phyloP scores from a whole-genome alignment of 1,140 invertebrate species.

The Ostrea denselamellosa region DNA sequence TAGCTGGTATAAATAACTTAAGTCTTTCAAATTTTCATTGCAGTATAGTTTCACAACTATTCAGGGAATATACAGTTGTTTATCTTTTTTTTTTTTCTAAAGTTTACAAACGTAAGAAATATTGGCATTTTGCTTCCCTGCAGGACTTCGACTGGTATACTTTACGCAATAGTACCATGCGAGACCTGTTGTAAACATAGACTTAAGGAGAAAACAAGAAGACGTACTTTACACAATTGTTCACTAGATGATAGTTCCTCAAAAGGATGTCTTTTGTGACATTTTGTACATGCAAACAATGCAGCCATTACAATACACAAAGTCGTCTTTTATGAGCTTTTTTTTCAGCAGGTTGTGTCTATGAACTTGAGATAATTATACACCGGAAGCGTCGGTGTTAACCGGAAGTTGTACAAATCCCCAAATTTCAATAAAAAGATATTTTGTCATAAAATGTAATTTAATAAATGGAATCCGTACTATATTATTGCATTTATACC shows the following conservation, averaged over 20 bases:
- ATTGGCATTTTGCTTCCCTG: too few relatives aligned
- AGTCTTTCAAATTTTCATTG: too few relatives aligned
- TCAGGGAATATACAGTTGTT: too few relatives aligned
- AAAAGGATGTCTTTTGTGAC: constrained; percentile 95
- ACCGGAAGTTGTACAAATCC: constrained; percentile 47
- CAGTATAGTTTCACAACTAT: too few relatives aligned
- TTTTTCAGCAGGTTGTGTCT: constrained; percentile 40
- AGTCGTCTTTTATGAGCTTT: neutral
- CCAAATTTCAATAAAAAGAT: neutral
- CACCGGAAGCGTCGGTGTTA: constrained; percentile 43
- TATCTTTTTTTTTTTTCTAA: too few relatives aligned
- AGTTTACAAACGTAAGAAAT: too few relatives aligned
- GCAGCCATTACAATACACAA: constrained; percentile 76
- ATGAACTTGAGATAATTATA: constrained; percentile 49
- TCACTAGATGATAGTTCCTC: constrained; percentile 96
- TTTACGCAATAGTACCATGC: neutral
- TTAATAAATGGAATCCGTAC: too few relatives aligned
- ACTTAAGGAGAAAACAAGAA: too few relatives aligned
- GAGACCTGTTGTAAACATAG: neutral
- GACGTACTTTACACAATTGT: constrained; percentile 95
- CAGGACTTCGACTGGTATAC: too few relatives aligned
- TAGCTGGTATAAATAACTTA: too few relatives aligned
- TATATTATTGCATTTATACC: too few relatives aligned
- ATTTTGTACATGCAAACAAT: constrained; percentile 95
- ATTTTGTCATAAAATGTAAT: too few relatives aligned